Base-by-base conservation (phyloP, 2,888 invertebrate species). In the Chironomus tentans region DNA sequence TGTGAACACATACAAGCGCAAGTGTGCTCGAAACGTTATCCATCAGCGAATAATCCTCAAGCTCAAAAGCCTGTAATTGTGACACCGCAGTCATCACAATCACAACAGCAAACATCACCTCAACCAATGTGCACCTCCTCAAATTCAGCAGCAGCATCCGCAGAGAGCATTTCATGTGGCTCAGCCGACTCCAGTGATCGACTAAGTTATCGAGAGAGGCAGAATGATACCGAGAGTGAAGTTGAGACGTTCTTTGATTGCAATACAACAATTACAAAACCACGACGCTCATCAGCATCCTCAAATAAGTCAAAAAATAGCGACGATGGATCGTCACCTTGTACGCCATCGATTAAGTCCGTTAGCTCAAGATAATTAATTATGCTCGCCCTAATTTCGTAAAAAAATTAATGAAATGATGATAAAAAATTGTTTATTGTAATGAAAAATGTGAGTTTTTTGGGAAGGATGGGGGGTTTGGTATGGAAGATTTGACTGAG, bases 1-100 rank as follows among this genome's bases (percentile, higher is more conserved):
- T 97, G 97, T 85, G 98, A 98, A 82, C 95, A 97, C 85, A 94
- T 98, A 79, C 97, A 98, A 83, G 89, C 92, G 47, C 94, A 94
- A 79, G 92, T 93, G 79, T 88, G 88, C 76, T 84, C 85, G 80
- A 81, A 85, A 84, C 84, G 88, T 83, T 82, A 83, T 80, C 82
- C 83, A 78, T 84, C 84, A 28, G 82, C 83, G 68, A 84, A 81
- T 78, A 84, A 84, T 80, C 84, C 84, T 78, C 82, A 83, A 68
- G 82, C 81, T 70, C 76, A 76, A 69, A 76, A 69, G 56, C 61
- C 76, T 15, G 22, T 69, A 24, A 76, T 69, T 48, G 48, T 74
- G 46, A 56, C 56, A 61, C 74, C 46, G n/a, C 56, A 61, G 15
- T 61, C 56, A 15, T 18, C 46, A 10, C 74, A 74, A 65, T 22